A percentile compares a stretch with the other conserved stretches of the same genome.
Conservation (phyloP, 2,888 invertebrate species). For the Eristalinus sepulchralis region DNA sequence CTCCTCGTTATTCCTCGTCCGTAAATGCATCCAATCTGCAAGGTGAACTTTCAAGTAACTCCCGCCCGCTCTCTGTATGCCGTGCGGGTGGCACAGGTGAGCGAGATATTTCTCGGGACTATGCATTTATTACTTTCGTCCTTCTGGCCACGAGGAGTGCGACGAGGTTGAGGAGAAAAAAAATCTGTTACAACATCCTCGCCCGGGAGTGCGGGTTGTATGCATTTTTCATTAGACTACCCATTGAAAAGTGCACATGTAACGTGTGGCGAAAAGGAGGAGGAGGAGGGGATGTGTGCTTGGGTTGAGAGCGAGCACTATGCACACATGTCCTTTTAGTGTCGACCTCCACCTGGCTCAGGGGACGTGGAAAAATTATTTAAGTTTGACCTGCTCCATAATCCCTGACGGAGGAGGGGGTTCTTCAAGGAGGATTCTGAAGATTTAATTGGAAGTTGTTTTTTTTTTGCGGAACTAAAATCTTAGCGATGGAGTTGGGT, state of each 20-base stretch:
- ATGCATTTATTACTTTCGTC: constrained; percentile 67
- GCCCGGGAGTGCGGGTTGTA: constrained; percentile 36
- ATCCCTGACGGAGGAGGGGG: neutral
- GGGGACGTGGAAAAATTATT: constrained; percentile 33
- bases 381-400: neutral
- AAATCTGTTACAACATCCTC: constrained; percentile 59
- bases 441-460: neutral
- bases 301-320: neutral
- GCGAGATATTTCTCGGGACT: constrained; percentile 48
- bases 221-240: constrained; percentile 54
- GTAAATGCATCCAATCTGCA: constrained; percentile 53
- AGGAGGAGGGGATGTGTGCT: neutral
- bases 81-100: constrained; percentile 21
- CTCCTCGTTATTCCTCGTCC: constrained; percentile 46
- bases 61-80: constrained; percentile 24
- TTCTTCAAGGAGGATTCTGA: neutral
- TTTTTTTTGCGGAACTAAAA: too few relatives aligned
- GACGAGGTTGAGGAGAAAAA: constrained; percentile 5
- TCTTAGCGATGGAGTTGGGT: too few relatives aligned
- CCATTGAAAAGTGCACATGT: constrained; percentile 4
- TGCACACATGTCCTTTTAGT: constrained; percentile 4
- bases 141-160: constrained; percentile 10
- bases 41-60: constrained; percentile 54
- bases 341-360: constrained; percentile 36
- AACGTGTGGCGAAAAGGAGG: neutral